A percentile compares a stretch with the other conserved stretches of the same genome.
Conservation (phyloP, 2,888 invertebrate genomes). For the Drosophila glabriapex region DNA sequence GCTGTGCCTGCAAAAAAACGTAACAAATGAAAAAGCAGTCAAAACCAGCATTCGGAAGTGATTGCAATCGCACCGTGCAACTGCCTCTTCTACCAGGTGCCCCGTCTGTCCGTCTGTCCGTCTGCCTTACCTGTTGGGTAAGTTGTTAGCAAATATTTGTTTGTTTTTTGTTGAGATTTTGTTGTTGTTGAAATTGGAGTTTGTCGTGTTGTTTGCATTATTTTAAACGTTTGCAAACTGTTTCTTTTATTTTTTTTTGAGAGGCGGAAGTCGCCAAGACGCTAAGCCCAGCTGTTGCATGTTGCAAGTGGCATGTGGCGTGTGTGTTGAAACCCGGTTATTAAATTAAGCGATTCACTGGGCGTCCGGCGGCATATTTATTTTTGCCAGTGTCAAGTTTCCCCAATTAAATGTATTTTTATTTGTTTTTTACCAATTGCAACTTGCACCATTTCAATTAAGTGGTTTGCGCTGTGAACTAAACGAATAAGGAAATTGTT, state of each 20-base stretch:
- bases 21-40: slow-evolving; percentile 11
- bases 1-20: slow-evolving; percentile 55
- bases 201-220: slow-evolving; percentile 43
- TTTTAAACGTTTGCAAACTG: slow-evolving; percentile 52
- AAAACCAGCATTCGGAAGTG: slow-evolving; percentile 66
- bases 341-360: slow-evolving; percentile 45
- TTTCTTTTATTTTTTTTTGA: slow-evolving; percentile 37
- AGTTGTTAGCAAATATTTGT: slow-evolving; percentile 37
- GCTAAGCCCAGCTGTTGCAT: slow-evolving; percentile 42
- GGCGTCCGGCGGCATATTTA: background rate
- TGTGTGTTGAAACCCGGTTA: slow-evolving; percentile 44
- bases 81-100: slow-evolving; percentile 4
- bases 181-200: slow-evolving; percentile 25
- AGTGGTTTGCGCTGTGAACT: background rate
- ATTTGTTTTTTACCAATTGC: slow-evolving; percentile 2
- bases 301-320: slow-evolving; percentile 21
- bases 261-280: slow-evolving; percentile 60
- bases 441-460: slow-evolving; percentile 22
- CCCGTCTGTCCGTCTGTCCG: background rate
- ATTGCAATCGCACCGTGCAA: slow-evolving; percentile 31
- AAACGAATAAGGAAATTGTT: slow-evolving; percentile 9
- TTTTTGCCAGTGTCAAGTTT: slow-evolving; percentile 37
- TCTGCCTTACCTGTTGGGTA: slow-evolving; percentile 48
- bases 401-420: slow-evolving; percentile 26
- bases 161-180: slow-evolving; percentile 2